Percentiles rank a stretch among this genome's conserved stretches.
These are phyloP conservation scores for Tetrax tetrax DNA, from an alignment of 2,113 vertebrate genomes.

Conservation along the genomic window DNA sequence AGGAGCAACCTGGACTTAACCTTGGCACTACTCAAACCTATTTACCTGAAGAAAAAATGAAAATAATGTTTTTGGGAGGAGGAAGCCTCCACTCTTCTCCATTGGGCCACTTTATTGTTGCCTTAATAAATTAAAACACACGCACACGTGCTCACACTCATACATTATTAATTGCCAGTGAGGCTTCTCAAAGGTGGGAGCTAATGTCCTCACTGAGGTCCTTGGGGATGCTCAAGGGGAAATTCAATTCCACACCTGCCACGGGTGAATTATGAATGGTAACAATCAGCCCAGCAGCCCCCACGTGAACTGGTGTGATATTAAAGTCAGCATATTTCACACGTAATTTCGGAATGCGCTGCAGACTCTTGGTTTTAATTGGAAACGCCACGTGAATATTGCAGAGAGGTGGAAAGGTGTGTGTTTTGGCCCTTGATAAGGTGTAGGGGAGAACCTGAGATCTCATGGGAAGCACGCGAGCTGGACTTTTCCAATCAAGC, in stretches of 20 bases:
- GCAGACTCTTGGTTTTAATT: not conserved
- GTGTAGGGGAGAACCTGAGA: not conserved
- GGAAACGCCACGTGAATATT: not conserved
- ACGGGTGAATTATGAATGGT: not conserved
- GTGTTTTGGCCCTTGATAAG: not conserved
- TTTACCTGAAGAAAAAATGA: not conserved
- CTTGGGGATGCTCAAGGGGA: not conserved
- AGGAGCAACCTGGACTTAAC: not conserved
- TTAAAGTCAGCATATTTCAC: slow-evolving; percentile 11
- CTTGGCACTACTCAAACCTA: not conserved
- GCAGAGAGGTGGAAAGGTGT: not conserved
- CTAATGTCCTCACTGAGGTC: not conserved
- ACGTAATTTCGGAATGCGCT: not conserved
- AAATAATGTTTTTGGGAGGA: not conserved
- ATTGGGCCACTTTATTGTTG: not conserved
- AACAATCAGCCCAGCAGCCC: not conserved
- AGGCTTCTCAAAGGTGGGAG: not conserved
- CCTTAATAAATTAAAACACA: not conserved
- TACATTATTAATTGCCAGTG: not conserved
- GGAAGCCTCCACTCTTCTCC: not conserved
- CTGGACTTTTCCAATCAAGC: not conserved
- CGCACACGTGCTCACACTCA: not conserved
- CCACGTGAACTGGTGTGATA: not conserved
- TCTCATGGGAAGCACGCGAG: rapidly evolving
- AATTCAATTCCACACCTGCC: not conserved